Base-by-base conservation (phyloP, 2,797 vertebrate genomes). In the Pipistrellus kuhlii region DNA sequence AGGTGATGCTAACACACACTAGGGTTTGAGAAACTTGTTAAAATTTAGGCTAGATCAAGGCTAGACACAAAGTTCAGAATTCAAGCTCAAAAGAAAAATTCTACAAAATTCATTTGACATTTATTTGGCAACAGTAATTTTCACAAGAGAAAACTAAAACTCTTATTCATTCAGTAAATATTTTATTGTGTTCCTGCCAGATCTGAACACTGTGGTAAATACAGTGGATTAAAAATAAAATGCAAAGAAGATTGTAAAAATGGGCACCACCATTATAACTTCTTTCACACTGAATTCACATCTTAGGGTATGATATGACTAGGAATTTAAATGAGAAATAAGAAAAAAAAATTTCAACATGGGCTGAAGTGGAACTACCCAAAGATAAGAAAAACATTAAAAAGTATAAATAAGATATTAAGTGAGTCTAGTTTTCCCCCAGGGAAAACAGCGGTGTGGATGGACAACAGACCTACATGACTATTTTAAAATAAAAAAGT, bases 401-500 rank as follows among this genome's bases (percentile, higher is more conserved):
- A 86, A 94, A 90, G 9, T n/a, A 11, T 53, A 38, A n/a, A n/a
- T 78, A 89, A 14, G 46, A 81, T 27, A 82, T 35, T 35, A 41
- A 72, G 89, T 55, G 48, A 72, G 89, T 55, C 25, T 81, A 38
- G 46, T 83, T 82, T 21, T 91, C 83, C 93, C 32, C 21, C 51
- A 57, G 48, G 44, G 72, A 69, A 84, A 90, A 75, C 9, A 46
- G n/a, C 21, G 3, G 0, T 59, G 7, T 83, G 2, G 18, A 84
- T 25, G n/a, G 44, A 84, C 9, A 75, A 71, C 10, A 93, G 68
- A 91, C 10, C 30, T 46, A 11, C 14, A 78, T 30, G 62, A 95
- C 71, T 81, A 66, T 87, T 95, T 94, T 97, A 48, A 85, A 95
- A 94, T 86, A 90, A 96, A 91, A 95, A 68, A 6, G 51, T 68